Percentiles rank a stretch among this genome's conserved stretches.
Evolutionary conservation across 2,797 vertebrate species (phyloP).

Genomic region (Poecilia velifera): DNA sequence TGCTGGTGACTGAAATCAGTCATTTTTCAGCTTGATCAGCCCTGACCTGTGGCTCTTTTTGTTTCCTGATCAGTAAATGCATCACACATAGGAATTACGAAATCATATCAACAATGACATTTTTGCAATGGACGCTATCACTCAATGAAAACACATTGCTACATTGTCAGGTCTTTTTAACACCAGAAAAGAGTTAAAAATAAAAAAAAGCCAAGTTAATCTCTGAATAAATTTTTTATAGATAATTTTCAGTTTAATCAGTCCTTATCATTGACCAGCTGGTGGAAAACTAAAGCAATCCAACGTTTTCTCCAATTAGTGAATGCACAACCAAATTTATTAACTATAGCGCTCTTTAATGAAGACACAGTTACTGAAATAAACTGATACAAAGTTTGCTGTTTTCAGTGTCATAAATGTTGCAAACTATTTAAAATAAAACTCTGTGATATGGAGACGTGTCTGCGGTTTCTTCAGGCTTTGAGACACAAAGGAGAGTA

Average conservation of each 20-base stretch:
- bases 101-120: not conserved
- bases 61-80: not conserved
- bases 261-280: not conserved
- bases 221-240: not conserved
- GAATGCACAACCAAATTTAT: not conserved
- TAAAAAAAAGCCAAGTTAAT: not conserved
- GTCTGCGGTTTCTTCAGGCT: not conserved
- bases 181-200: not conserved
- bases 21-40: not conserved
- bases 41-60: not conserved
- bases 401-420: not conserved
- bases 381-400: not conserved
- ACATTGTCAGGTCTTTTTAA: not conserved
- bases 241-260: not conserved
- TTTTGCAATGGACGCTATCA: not conserved
- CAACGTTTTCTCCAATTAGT: not conserved
- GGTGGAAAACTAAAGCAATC: not conserved
- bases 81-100: not conserved
- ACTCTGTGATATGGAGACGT: not conserved
- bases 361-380: not conserved
- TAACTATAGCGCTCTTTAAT: not conserved
- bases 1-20: not conserved
- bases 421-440: not conserved
- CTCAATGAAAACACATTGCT: not conserved
- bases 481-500: not conserved